Conservation (phyloP, 23 tunicate genomes). For the Halocynthia aurantium region DNA sequence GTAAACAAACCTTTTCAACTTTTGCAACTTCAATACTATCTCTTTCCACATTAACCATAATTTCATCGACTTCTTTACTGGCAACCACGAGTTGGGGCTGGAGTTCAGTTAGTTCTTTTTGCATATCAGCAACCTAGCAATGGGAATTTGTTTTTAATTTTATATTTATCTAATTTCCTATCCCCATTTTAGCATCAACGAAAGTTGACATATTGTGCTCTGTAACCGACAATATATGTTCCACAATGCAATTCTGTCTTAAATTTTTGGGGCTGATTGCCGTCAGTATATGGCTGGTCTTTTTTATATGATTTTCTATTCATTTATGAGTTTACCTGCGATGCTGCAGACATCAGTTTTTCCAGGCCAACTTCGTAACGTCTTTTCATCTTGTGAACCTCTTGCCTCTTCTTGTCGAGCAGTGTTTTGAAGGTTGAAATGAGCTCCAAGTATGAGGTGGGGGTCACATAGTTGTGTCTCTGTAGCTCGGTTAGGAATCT, state of each 20-base stretch:
- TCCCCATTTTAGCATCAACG: too few relatives aligned
- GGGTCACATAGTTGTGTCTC: constrained; percentile 98
- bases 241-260: too few relatives aligned
- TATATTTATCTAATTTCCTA: background rate
- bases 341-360: constrained; percentile 88
- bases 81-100: constrained; percentile 96
- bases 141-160: background rate
- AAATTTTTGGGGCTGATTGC: too few relatives aligned
- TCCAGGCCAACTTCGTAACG: constrained; percentile 95
- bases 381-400: constrained; percentile 76
- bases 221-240: too few relatives aligned
- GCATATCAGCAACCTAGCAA: constrained; percentile 91
- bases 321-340: constrained; percentile 38
- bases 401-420: constrained; percentile 71
- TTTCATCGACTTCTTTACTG: constrained; percentile 87
- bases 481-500: constrained; percentile 55
- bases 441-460: constrained; percentile 94
- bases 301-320: too few relatives aligned
- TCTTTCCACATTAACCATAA: constrained; percentile 97
- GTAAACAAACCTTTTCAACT: constrained; percentile 79
- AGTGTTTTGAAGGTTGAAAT: constrained; percentile 84
- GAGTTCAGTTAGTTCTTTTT: constrained; percentile 80
- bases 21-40: constrained; percentile 97
- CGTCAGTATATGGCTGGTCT: too few relatives aligned
- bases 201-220: too few relatives aligned